A percentile compares a stretch with the other conserved stretches of the same genome.
Evolutionary conservation across 2,888 invertebrate genomes (phyloP).

Genomic region (Caenorhabditis sp.): DNA sequence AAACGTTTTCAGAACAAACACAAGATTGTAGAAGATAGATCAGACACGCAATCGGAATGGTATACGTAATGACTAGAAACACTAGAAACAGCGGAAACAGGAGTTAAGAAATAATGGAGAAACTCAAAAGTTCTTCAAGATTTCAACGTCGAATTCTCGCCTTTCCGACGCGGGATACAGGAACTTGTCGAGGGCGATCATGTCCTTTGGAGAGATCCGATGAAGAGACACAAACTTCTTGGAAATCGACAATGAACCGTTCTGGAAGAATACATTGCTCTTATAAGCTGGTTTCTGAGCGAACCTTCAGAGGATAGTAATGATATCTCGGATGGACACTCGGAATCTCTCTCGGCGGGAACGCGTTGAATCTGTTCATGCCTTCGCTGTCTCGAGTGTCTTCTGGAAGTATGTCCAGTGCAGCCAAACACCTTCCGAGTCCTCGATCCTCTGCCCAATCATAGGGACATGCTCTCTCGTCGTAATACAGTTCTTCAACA

Average conservation of each 20-base stretch:
- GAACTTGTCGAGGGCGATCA: conserved; percentile 33
- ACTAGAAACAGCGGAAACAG: too few relatives aligned
- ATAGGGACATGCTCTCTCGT: conserved; percentile 69
- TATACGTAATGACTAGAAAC: not conserved
- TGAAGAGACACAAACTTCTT: conserved; percentile 50
- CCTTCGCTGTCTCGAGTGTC: conserved; percentile 61
- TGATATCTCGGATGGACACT: conserved; percentile 25
- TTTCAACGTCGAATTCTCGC: conserved; percentile 19
- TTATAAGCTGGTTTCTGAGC: not conserved
- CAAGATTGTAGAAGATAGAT: too few relatives aligned
- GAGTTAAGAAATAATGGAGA: not conserved
- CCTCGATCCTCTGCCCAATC: conserved; percentile 72
- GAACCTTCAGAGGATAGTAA: conserved; percentile 37
- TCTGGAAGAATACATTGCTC: conserved; percentile 20
- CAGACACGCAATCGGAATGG: too few relatives aligned
- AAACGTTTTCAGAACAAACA: too few relatives aligned
- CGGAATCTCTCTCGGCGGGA: conserved; percentile 24
- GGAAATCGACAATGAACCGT: conserved; percentile 25
- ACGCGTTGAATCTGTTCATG: conserved; percentile 34
- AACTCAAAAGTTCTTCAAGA: conserved; percentile 3
- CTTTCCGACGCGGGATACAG: conserved; percentile 26
- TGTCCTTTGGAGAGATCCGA: conserved; percentile 40
- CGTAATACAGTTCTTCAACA: conserved; percentile 57
- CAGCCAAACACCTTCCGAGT: conserved; percentile 65
- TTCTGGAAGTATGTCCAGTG: conserved; percentile 58